Base-by-base conservation (phyloP, 1,140 invertebrate genomes). In the Megalonaias nervosa region DNA sequence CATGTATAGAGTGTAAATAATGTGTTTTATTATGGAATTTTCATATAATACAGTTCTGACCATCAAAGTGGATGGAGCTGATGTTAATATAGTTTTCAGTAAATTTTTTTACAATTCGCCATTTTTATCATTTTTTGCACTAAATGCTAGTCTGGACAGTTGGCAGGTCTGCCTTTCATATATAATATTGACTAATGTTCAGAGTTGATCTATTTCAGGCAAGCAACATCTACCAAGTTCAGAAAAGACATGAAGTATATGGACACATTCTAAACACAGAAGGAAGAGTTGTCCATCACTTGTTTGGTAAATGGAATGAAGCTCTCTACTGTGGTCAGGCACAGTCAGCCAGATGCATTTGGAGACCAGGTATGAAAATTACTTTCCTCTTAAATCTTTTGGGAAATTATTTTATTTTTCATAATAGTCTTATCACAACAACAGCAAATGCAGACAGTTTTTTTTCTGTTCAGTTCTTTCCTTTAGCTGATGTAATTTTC, bases 291-390 rank as follows among this genome's bases (percentile, higher is more conserved):
- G 92, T 94, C 0, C 90, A 93, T 67, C 93, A 94, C 71, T 89
- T 96, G 61, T 94, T 94, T 89, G 95, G 95, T 0, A 94, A 95
- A 89, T 97, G 95, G 95, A 96, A 94, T 74, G 95, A 96, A 89
- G 94, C 94, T 1, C 90, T 96, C 59, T 95, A 95, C 89, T 95
- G 94, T 86, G 93, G 94, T 38, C 83, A 89, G 58, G 93, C 94
- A 4, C 94, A 94, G 15, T 93, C 93, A 6, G 94, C 94, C 9
- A 91, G 93, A 72, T 95, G 94, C 86, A 93, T 96, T 58, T 96
- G 95, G 95, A 89, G 95, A 81, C 95, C 94, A 82, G 95, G 94
- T 93, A 86, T 64, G 80, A 23, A 17, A 14, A 15, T 68, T 66
- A n/a, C n/a, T 48, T 48, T 48, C 38, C 38, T 48, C 11, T 48